Percentiles rank a stretch among this genome's conserved stretches.
phyloP scores from a whole-genome alignment of 37 sponge, comb jelly and placozoan species.

The Petrosia ficiformis region DNA sequence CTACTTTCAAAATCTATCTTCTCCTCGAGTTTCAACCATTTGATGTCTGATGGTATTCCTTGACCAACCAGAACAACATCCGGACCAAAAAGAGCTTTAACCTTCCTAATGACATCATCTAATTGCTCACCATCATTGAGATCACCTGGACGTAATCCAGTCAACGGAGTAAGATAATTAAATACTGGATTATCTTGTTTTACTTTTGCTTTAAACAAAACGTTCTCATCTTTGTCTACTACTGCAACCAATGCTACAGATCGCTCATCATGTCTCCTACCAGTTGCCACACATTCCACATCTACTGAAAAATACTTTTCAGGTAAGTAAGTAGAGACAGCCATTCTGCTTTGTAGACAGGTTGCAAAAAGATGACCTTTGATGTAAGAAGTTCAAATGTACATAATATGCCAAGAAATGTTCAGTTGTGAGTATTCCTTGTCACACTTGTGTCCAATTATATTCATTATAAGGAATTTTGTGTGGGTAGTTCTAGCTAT shows the following conservation, averaged over 20 bases:
- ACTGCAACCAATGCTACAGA: conserved; percentile 8
- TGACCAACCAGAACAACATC: conserved; percentile 24
- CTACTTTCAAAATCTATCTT: neutral
- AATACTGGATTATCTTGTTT: neutral
- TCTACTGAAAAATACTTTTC: too few relatives aligned
- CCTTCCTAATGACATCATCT: conserved; percentile 9
- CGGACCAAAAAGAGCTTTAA: conserved; percentile 11
- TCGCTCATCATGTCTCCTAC: too few relatives aligned
- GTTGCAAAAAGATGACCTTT: neutral
- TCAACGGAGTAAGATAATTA: neutral
- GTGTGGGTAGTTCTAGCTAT: too few relatives aligned
- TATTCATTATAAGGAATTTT: too few relatives aligned
- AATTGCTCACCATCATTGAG: conserved; percentile 18
- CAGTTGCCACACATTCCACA: too few relatives aligned
- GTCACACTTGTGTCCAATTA: too few relatives aligned
- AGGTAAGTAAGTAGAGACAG: too few relatives aligned
- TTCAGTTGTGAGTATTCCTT: too few relatives aligned
- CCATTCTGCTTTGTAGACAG: too few relatives aligned
- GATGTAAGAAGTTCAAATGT: too few relatives aligned
- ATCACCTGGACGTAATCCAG: neutral
- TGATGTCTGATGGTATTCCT: neutral
- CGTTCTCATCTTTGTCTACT: neutral
- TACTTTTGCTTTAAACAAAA: neutral
- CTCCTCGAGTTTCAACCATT: conserved; percentile 20
- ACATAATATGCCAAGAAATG: too few relatives aligned